phyloP scores from a whole-genome alignment of 2,113 vertebrate genomes.

The Mesembrinibis cayennensis region DNA sequence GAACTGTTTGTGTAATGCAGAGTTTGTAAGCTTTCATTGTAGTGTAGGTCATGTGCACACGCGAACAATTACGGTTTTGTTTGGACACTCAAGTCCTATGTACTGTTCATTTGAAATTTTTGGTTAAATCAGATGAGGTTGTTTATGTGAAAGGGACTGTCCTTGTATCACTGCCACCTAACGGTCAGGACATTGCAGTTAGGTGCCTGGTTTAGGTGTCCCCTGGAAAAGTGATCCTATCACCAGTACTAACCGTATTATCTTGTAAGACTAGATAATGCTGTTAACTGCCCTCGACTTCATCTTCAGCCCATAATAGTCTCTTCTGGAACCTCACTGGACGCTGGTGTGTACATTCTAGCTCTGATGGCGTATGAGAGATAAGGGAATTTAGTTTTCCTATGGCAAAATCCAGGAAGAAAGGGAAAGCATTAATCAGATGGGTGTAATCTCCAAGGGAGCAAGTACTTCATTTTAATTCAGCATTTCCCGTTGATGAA shows the following conservation, averaged over 20 bases:
- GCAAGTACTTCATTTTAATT: slow-evolving; percentile 68
- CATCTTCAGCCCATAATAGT: not conserved
- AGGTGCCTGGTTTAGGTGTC: not conserved
- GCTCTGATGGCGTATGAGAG: not conserved
- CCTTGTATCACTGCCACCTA: slow-evolving; percentile 13
- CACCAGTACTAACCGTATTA: not conserved
- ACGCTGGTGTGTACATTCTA: not conserved
- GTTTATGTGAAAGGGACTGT: not conserved
- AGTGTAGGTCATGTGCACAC: not conserved
- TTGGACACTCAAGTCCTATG: not conserved
- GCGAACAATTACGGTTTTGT: not conserved
- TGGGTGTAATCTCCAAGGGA: slow-evolving; percentile 66
- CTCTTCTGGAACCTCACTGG: not conserved
- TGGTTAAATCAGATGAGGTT: not conserved
- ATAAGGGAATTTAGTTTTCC: slow-evolving; percentile 22
- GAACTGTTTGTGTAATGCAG: not conserved
- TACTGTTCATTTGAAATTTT: not conserved
- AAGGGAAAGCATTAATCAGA: slow-evolving; percentile 54
- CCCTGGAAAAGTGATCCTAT: not conserved
- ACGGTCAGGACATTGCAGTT: not conserved
- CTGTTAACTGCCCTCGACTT: not conserved
- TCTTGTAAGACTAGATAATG: not conserved
- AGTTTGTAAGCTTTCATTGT: not conserved
- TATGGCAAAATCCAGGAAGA: slow-evolving; percentile 42
- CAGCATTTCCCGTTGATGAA: slow-evolving; percentile 72